phyloP scores from a whole-genome alignment of 2,888 invertebrate genomes.

The Sinohyriopsis cumingii region DNA sequence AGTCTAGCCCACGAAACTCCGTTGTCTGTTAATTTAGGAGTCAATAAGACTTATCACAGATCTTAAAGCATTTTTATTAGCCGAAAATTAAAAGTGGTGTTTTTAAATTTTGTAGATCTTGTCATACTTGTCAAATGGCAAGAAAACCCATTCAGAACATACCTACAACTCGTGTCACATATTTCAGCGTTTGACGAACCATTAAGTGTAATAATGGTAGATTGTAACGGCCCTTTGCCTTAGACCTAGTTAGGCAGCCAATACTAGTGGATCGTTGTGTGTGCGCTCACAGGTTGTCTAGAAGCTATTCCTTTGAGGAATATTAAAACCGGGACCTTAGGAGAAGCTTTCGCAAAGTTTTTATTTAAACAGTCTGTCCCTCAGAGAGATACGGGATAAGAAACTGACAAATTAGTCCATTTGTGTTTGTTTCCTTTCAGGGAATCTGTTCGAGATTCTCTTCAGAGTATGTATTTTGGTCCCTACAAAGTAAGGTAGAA shows the following conservation, averaged over 20 bases:
- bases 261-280: slow-evolving; percentile 9
- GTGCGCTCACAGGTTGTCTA: not conserved
- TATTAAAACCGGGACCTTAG: too few relatives aligned
- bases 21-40: slow-evolving; percentile 13
- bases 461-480: too few relatives aligned
- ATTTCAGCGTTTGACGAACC: slow-evolving; percentile 17
- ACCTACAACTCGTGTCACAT: slow-evolving; percentile 5
- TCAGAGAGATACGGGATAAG: too few relatives aligned
- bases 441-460: too few relatives aligned
- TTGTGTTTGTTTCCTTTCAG: too few relatives aligned
- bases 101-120: slow-evolving; percentile 9
- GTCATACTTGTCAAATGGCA: slow-evolving; percentile 19
- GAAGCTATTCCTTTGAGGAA: too few relatives aligned
- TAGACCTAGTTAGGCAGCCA: slow-evolving; percentile 14
- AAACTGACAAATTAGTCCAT: too few relatives aligned
- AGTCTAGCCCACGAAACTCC: slow-evolving; percentile 10
- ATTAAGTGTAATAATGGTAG: slow-evolving; percentile 11
- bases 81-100: slow-evolving; percentile 8
- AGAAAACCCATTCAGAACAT: slow-evolving; percentile 17
- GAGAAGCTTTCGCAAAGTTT: too few relatives aligned
- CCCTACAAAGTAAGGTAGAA: too few relatives aligned
- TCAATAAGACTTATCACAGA: slow-evolving; percentile 14
- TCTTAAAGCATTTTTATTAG: slow-evolving; percentile 13
- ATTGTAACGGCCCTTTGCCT: slow-evolving; percentile 18
- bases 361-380: too few relatives aligned